Evolutionary conservation across 2,888 invertebrate genomes (phyloP).

Genomic region (Halictus quadricinctus): DNA sequence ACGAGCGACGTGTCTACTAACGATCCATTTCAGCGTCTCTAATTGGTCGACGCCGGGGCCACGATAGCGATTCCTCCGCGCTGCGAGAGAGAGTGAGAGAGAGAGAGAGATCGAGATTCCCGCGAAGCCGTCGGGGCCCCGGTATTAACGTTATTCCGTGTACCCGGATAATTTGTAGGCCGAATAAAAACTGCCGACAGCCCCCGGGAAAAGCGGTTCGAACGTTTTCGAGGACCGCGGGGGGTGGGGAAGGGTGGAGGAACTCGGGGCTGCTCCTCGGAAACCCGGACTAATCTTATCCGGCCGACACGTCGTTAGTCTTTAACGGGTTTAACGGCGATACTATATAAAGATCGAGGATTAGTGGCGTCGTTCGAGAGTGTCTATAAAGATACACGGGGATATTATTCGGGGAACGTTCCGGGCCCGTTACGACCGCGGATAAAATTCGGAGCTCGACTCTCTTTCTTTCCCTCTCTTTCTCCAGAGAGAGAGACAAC

Average conservation of each 20-base stretch:
- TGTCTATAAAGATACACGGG: constrained; percentile 64
- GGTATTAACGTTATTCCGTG: constrained; percentile 13
- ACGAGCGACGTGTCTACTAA: constrained; percentile 12
- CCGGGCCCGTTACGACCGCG: constrained; percentile 45
- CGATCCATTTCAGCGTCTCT: constrained; percentile 20
- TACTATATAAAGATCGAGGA: constrained; percentile 59
- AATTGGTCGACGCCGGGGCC: constrained; percentile 27
- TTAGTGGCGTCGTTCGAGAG: constrained; percentile 51
- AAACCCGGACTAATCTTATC: constrained; percentile 60
- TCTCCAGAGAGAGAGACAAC: not conserved
- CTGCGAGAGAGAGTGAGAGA: not conserved
- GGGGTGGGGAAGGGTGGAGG: no score
- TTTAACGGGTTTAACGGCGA: constrained; percentile 66
- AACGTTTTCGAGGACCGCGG: not conserved
- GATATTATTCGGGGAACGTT: constrained; percentile 54
- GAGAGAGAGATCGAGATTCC: not conserved
- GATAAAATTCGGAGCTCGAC: constrained; percentile 38
- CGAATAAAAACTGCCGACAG: constrained; percentile 15
- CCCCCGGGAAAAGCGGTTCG: not conserved
- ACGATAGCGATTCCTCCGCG: constrained; percentile 21
- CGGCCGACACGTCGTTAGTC: constrained; percentile 60
- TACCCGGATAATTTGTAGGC: constrained; percentile 14
- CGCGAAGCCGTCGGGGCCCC: not conserved
- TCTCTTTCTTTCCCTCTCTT: not conserved
- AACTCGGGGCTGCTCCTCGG: no score